These are phyloP conservation scores for Aleiodes leptofemur DNA, from an alignment of 2,888 invertebrate species.

Conservation along the genomic window DNA sequence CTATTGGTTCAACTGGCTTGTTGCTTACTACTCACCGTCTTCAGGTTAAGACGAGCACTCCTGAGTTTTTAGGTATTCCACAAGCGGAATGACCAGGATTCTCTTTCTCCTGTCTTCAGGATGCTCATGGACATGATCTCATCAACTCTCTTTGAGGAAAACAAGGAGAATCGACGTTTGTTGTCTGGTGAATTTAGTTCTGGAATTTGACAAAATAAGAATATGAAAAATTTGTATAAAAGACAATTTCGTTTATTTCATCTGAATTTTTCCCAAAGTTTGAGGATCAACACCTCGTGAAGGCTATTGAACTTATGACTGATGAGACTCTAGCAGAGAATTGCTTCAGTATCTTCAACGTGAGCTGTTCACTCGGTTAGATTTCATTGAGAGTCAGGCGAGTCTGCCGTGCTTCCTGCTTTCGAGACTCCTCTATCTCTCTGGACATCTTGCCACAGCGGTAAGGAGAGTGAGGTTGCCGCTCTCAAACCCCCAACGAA, in stretches of 20 bases:
- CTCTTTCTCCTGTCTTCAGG: conserved; percentile 21
- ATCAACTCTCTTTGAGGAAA: conserved; percentile 4
- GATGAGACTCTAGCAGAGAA: conserved; percentile 1
- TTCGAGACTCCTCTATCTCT: conserved; percentile 67
- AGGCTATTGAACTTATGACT: conserved; percentile 30
- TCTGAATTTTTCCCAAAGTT: neutral
- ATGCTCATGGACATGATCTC: conserved; percentile 16
- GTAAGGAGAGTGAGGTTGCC: conserved; percentile 54
- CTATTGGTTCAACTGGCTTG: conserved; percentile 14
- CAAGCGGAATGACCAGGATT: neutral
- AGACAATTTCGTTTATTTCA: neutral
- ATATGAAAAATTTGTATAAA: neutral
- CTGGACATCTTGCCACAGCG: conserved; percentile 66
- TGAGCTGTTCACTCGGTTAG: conserved; percentile 45
- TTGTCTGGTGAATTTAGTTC: neutral
- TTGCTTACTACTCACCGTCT: conserved; percentile 23
- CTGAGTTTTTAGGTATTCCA: conserved; percentile 32
- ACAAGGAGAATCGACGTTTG: conserved; percentile 17
- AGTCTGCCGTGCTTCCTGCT: conserved; percentile 69
- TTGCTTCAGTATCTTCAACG: conserved; percentile 25
- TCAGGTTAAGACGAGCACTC: conserved; percentile 16
- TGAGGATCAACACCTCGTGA: neutral
- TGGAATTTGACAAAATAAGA: neutral
- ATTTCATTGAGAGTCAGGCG: conserved; percentile 71
- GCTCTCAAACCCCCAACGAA: conserved; percentile 48